Evolutionary conservation across 2,888 invertebrate species (phyloP).

Genomic region (Ganaspis brasiliensis): DNA sequence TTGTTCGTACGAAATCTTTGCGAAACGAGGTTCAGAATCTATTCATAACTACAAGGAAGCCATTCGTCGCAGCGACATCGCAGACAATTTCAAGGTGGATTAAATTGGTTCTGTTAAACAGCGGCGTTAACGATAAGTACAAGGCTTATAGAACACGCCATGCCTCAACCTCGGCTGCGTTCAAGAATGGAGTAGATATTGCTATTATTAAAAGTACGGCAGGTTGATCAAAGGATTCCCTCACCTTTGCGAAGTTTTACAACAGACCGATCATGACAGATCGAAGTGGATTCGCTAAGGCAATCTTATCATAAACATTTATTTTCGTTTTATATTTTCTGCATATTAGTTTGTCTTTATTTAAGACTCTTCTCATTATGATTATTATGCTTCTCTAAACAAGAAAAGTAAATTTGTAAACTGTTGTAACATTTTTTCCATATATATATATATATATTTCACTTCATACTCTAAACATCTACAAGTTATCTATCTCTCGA

Average conservation of each 20-base stretch:
- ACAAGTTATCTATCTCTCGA: too few relatives aligned
- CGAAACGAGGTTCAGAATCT: conserved; percentile 44
- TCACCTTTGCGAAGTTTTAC: conserved; percentile 27
- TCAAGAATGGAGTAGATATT: conserved; percentile 49
- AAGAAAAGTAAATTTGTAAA: too few relatives aligned
- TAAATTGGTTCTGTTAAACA: conserved; percentile 37
- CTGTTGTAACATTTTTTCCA: too few relatives aligned
- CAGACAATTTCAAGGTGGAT: conserved; percentile 56
- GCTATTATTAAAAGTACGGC: conserved; percentile 49
- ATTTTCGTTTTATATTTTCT: too few relatives aligned
- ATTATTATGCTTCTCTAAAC: too few relatives aligned
- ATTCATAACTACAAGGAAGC: conserved; percentile 51
- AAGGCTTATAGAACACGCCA: conserved; percentile 52
- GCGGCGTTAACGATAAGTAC: conserved; percentile 48
- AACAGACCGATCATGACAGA: conserved; percentile 1
- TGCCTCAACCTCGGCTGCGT: conserved; percentile 53
- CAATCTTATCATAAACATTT: too few relatives aligned
- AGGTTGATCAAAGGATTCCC: conserved; percentile 48
- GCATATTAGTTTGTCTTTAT: too few relatives aligned
- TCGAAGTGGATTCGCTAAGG: not conserved
- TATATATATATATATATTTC: too few relatives aligned
- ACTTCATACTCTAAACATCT: too few relatives aligned
- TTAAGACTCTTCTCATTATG: too few relatives aligned
- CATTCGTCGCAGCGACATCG: conserved; percentile 46
- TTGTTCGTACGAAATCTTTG: conserved; percentile 32